Conservation (phyloP, 64 coral and sea anemone genomes). For the Montipora cactus region DNA sequence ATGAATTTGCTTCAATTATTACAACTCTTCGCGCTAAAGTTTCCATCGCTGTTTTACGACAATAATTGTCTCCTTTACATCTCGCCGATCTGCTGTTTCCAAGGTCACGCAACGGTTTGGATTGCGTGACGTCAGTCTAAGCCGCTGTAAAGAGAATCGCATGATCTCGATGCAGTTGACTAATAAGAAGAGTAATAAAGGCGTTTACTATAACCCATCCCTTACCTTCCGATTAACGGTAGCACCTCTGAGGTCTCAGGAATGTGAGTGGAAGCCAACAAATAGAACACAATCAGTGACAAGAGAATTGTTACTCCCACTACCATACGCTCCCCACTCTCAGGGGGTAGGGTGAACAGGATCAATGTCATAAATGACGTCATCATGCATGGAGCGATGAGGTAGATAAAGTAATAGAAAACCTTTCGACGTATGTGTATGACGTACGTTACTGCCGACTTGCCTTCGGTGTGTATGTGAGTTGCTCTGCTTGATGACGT, state of each 20-base stretch:
- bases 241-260: slow-evolving; percentile 94
- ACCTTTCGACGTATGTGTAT: slow-evolving; percentile 88
- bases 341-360: slow-evolving; percentile 90
- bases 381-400: slow-evolving; percentile 90
- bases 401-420: slow-evolving; percentile 95
- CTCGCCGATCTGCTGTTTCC: too few relatives aligned
- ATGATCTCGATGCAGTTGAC: too few relatives aligned
- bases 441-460: slow-evolving; percentile 72
- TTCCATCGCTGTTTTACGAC: too few relatives aligned
- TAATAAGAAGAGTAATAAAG: not conserved
- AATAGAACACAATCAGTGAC: slow-evolving; percentile 91
- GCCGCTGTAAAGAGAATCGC: too few relatives aligned
- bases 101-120: too few relatives aligned
- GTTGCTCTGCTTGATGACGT: slow-evolving; percentile 59
- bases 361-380: slow-evolving; percentile 81
- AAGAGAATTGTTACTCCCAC: slow-evolving; percentile 93
- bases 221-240: slow-evolving; percentile 88
- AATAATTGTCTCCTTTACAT: too few relatives aligned
- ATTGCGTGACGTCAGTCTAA: too few relatives aligned
- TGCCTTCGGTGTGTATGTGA: not conserved
- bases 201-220: not conserved
- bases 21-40: too few relatives aligned
- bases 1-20: too few relatives aligned
- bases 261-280: slow-evolving; percentile 92
- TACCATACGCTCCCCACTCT: slow-evolving; percentile 97